phyloP scores from a whole-genome alignment of 2,113 vertebrate genomes.

The Melierax canorus region DNA sequence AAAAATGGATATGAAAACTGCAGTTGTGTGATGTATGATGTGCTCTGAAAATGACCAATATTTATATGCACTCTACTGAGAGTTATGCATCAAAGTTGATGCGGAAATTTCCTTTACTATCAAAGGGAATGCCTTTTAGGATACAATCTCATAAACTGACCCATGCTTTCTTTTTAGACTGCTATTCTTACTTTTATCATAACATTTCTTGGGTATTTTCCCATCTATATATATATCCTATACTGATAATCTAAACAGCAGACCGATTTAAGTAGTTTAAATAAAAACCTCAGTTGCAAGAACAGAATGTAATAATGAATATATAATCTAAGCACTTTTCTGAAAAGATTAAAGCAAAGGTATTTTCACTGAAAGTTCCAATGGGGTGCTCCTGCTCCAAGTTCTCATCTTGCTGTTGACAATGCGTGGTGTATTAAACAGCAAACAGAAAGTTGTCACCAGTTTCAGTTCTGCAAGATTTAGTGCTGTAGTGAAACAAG shows the following conservation, averaged over 20 bases:
- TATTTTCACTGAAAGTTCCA: not conserved
- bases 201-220: constrained; percentile 14
- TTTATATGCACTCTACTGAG: constrained; percentile 23
- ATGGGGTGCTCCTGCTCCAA: not conserved
- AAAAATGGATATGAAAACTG: not conserved
- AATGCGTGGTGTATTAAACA: not conserved
- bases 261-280: not conserved
- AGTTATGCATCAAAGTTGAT: not conserved
- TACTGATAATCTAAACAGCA: not conserved
- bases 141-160: not conserved
- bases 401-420: not conserved
- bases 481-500: not conserved
- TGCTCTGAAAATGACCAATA: not conserved
- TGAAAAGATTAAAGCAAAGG: not conserved
- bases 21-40: constrained; percentile 4
- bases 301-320: not conserved
- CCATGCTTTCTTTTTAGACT: not conserved
- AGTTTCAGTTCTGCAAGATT: not conserved
- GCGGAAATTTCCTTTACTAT: not conserved
- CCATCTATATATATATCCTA: not conserved
- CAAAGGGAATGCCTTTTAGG: not conserved
- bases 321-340: not conserved
- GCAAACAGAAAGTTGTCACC: not conserved
- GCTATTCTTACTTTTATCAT: constrained; percentile 1
- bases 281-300: not conserved